Base-by-base conservation (phyloP, 2,797 vertebrate genomes). In the Amblyraja radiata region DNA sequence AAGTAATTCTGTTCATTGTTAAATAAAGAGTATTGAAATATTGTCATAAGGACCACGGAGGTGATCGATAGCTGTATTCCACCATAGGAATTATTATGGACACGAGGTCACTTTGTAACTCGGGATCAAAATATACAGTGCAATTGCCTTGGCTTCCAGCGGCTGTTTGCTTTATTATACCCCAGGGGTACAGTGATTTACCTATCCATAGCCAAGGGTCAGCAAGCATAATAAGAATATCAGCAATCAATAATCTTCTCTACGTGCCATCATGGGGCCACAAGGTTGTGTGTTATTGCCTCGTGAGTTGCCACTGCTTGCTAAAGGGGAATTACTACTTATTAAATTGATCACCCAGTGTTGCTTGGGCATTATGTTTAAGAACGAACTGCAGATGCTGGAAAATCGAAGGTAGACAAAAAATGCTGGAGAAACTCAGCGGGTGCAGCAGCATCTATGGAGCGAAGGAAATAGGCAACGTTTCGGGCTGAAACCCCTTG, bases 191-290 rank as follows among this genome's bases (percentile, higher is more conserved):
- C 36, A 46, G 71, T 92, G 90, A 92, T 92, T 92, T 92, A 92
- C 90, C 90, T 92, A 71, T 92, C 90, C 71, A 92, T 74, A 28
- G 90, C 46, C 90, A 92, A 58, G 90, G 90, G 90, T 92, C 90
- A 92, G 71, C 71, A 73, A 74, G n/a, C 73, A 73, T 76, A 92
- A 92, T 92, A 71, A 92, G 71, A 92, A 76, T 76, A 88, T 92
- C 68, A 92, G 90, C 90, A 92, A 92, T 92, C 71, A 76, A 92
- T 92, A 92, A 92, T 92, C 39, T 92, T 92, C 54, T 73, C 90
- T 76, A 46, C 54, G 90, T 92, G 90, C 39, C 90, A 73, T 92
- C 90, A 76, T 54, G 36, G 90, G 68, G 73, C 90, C 46, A 88
- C 68, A 88, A 88, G 84, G 61, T 68, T 88, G 36, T 88, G 84